Evolutionary conservation across 2,113 vertebrate genomes (phyloP).

Genomic region (Okapia johnstoni): DNA sequence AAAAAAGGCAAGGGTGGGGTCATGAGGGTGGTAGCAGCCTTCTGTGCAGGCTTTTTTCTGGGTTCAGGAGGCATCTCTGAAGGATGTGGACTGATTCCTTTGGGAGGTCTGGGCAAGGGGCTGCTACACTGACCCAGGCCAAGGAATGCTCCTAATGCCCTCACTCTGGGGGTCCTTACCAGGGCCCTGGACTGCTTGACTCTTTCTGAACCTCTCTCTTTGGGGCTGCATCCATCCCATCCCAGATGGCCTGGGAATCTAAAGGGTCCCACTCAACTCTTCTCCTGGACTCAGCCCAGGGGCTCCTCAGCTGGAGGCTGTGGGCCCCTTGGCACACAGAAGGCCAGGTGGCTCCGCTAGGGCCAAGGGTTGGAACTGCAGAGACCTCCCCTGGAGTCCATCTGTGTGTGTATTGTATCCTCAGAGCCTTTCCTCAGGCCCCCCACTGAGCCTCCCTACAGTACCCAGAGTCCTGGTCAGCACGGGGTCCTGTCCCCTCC

Average conservation of each 20-base stretch:
- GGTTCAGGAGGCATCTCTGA: neutral
- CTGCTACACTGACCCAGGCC: neutral
- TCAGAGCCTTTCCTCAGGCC: neutral
- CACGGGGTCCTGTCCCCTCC: accelerated
- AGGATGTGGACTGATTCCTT: neutral
- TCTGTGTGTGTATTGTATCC: neutral
- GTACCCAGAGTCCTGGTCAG: neutral
- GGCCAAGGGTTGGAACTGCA: neutral
- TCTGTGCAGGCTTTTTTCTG: neutral
- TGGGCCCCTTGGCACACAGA: no score
- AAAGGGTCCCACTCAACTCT: neutral
- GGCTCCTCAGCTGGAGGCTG: neutral
- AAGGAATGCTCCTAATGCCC: neutral
- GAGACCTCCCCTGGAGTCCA: neutral
- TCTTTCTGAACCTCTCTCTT: neutral
- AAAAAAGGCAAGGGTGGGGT: neutral
- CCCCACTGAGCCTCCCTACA: neutral
- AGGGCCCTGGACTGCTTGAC: neutral
- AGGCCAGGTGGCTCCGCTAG: no score
- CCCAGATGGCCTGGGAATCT: neutral
- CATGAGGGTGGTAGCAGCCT: neutral
- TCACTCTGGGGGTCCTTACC: neutral
- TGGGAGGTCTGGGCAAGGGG: neutral
- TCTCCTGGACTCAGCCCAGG: neutral
- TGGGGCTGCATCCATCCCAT: no score